phyloP scores from a whole-genome alignment of 2,888 invertebrate species.

The Tyria jacobaeae region DNA sequence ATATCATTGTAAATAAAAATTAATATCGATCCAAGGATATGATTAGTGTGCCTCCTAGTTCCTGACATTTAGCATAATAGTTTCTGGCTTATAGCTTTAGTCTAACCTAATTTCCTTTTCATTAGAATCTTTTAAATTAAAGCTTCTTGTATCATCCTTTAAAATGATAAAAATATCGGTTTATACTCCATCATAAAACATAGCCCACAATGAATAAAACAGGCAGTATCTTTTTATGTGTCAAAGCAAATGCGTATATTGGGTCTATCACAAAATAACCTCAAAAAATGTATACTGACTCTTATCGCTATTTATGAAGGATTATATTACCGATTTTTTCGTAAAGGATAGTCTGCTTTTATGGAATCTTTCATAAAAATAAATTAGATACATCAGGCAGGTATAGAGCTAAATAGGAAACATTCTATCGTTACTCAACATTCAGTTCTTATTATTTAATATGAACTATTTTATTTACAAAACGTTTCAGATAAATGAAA shows the following conservation, averaged over 20 bases:
- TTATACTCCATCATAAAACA: conserved; percentile 45
- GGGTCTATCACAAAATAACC: conserved; percentile 30
- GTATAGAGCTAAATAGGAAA: too few species aligned
- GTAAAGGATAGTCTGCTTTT: background rate
- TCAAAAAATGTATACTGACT: conserved; percentile 36
- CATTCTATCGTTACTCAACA: background rate
- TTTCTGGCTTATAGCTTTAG: background rate
- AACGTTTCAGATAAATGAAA: too few species aligned
- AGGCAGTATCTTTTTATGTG: conserved; percentile 36
- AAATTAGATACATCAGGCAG: background rate
- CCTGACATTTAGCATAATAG: background rate
- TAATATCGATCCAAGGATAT: too few species aligned
- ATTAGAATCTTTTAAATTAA: too few species aligned
- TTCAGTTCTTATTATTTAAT: background rate
- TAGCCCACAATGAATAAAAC: conserved; percentile 32
- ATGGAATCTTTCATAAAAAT: conserved; percentile 4
- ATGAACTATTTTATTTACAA: too few species aligned
- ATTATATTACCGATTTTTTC: background rate
- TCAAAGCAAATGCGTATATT: conserved; percentile 28
- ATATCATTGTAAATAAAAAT: too few species aligned
- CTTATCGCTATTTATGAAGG: conserved; percentile 24
- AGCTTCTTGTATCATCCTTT: background rate
- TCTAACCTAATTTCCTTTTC: background rate
- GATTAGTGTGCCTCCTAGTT: too few species aligned
- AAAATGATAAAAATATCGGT: background rate